Percentiles rank a stretch among this genome's conserved stretches.
Evolutionary conservation across 64 coral and sea anemone species (phyloP).

Genomic region (Orbicella faveolata): DNA sequence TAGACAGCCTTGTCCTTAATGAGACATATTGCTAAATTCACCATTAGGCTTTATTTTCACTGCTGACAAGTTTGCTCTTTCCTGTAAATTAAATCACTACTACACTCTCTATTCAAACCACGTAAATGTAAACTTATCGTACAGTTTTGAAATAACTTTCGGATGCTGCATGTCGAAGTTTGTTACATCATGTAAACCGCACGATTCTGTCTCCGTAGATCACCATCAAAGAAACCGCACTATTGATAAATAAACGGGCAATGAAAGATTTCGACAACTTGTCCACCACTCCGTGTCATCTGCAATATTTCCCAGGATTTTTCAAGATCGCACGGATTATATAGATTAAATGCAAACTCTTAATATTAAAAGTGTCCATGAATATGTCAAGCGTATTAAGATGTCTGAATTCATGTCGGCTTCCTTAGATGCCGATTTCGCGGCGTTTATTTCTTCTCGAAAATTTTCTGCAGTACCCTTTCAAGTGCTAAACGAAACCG

Average conservation of each 20-base stretch:
- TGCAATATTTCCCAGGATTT: not conserved
- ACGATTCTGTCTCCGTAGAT: not conserved
- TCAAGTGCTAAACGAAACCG: constrained; percentile 60
- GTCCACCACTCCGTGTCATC: not conserved
- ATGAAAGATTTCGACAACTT: not conserved
- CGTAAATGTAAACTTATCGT: not conserved
- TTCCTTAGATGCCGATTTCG: not conserved
- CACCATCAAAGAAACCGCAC: not conserved
- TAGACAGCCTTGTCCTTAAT: not conserved
- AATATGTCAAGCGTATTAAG: not conserved
- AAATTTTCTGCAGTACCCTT: constrained; percentile 7
- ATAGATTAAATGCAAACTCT: not conserved
- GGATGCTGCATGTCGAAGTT: not conserved
- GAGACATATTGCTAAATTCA: not conserved
- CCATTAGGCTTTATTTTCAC: not conserved
- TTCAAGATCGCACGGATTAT: not conserved
- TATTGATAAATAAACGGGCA: not conserved
- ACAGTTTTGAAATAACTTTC: not conserved
- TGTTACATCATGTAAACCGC: not conserved
- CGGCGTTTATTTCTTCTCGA: not conserved
- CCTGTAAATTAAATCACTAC: not conserved
- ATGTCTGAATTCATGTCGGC: not conserved
- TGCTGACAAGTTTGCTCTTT: constrained; percentile 10
- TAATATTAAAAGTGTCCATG: not conserved
- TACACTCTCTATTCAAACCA: not conserved